These are phyloP conservation scores for Distichodus sexfasciatus DNA, from an alignment of 2,797 vertebrate genomes.

Conservation along the genomic window DNA sequence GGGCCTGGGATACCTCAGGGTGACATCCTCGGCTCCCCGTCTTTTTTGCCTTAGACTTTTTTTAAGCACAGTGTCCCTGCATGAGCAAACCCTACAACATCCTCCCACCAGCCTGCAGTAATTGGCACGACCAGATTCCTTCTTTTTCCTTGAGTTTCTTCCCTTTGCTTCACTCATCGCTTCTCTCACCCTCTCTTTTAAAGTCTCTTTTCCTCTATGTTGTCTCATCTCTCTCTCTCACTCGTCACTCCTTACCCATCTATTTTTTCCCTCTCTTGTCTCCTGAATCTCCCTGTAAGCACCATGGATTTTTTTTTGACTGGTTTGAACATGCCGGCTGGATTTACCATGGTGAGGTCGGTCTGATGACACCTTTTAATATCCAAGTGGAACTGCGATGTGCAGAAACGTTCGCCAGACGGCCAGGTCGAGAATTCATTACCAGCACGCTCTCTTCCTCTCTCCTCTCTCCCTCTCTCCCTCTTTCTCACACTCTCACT, in stretches of 20 bases:
- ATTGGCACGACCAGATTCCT: constrained; percentile 4
- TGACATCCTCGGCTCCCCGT: neutral
- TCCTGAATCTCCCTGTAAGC: neutral
- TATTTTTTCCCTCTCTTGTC: neutral
- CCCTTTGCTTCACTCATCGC: neutral
- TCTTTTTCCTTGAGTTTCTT: neutral
- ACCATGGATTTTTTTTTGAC: constrained; percentile 34
- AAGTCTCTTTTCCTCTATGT: neutral
- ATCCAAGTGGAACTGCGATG: constrained; percentile 72
- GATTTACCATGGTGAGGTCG: constrained; percentile 72
- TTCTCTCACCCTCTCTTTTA: neutral
- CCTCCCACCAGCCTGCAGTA: constrained; percentile 10
- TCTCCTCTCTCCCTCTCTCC: neutral
- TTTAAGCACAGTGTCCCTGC: constrained; percentile 1
- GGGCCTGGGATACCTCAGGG: neutral
- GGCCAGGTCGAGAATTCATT: constrained; percentile 66
- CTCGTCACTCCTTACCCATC: neutral
- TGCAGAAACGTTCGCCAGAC: constrained; percentile 70
- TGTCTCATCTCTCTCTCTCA: neutral
- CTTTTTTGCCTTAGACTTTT: neutral
- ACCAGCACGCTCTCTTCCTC: constrained; percentile 58
- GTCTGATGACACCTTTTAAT: constrained; percentile 79
- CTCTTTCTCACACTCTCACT: neutral
- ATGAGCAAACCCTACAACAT: neutral
- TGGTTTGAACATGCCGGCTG: constrained; percentile 79